Evolutionary conservation across 2,797 vertebrate genomes (phyloP).

Genomic region (Lateolabrax maculatus): DNA sequence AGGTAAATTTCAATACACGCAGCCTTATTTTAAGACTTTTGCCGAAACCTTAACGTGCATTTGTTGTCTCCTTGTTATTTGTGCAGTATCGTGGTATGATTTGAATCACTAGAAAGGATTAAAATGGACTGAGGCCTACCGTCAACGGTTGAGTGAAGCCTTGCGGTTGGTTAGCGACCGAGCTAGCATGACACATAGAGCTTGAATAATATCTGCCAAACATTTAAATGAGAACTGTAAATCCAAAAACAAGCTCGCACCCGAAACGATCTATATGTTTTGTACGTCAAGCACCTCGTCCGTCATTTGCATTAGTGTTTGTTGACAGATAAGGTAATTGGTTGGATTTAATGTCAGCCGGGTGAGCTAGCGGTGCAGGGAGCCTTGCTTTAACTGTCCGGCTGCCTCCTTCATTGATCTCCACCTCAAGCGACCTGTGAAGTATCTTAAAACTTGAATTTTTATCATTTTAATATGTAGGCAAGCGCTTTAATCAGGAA

Average conservation of each 20-base stretch:
- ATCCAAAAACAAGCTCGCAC: neutral
- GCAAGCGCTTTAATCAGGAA: neutral
- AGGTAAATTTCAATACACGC: conserved; percentile 64
- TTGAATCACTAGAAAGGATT: neutral
- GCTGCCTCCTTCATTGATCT: neutral
- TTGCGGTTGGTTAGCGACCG: conserved; percentile 51
- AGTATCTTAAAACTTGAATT: neutral
- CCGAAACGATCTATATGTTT: neutral
- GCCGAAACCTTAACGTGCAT: rapidly evolving
- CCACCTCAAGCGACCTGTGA: neutral
- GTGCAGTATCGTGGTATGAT: rapidly evolving
- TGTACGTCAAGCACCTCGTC: neutral
- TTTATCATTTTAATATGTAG: neutral
- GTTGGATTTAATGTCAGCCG: neutral
- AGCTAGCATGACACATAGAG: conserved; percentile 67
- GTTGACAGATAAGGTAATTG: neutral
- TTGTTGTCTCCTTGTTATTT: neutral
- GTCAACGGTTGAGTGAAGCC: conserved; percentile 46
- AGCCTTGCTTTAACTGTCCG: neutral
- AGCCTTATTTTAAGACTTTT: neutral
- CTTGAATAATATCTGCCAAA: neutral
- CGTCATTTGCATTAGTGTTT: neutral
- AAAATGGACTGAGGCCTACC: conserved; percentile 69
- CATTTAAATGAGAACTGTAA: neutral
- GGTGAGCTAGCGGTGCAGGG: neutral